A percentile compares a stretch with the other conserved stretches of the same genome.
phyloP scores from a whole-genome alignment of 2,888 invertebrate species.

The Oegoconia quadripuncta region DNA sequence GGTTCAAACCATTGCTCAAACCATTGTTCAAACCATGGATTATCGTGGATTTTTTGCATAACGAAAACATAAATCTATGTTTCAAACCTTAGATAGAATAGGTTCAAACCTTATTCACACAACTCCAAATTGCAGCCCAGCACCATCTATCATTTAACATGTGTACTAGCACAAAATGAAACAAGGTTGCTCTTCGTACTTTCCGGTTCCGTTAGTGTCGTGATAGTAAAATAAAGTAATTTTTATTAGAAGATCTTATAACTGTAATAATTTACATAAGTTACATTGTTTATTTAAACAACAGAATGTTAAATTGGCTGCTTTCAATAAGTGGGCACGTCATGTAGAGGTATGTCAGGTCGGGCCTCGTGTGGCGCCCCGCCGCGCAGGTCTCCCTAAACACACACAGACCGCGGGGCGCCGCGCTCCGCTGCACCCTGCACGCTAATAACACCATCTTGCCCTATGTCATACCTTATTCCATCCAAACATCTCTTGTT shows the following conservation, averaged over 20 bases:
- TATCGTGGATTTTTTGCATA: too few species aligned
- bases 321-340: constrained; percentile 67
- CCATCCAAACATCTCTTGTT: constrained; percentile 65
- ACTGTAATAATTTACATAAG: too few species aligned
- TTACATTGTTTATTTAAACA: constrained; percentile 68
- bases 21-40: too few species aligned
- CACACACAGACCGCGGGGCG: constrained; percentile 74
- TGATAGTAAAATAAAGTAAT: not conserved
- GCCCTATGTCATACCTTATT: constrained; percentile 73
- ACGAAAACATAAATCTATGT: too few species aligned
- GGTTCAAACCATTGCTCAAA: too few species aligned
- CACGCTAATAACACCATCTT: constrained; percentile 72
- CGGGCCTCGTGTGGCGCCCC: constrained; percentile 41
- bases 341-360: constrained; percentile 23
- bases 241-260: too few species aligned
- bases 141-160: not conserved
- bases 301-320: constrained; percentile 68
- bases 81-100: not conserved
- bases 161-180: not conserved
- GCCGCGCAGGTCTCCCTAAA: constrained; percentile 53
- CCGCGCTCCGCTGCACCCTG: constrained; percentile 51
- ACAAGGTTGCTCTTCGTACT: too few species aligned
- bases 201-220: too few species aligned
- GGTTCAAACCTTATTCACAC: too few species aligned
- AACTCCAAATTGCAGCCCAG: too few species aligned